These are phyloP conservation scores for Drosophila nigrodunni DNA, from an alignment of 1,140 invertebrate species.

Conservation along the genomic window DNA sequence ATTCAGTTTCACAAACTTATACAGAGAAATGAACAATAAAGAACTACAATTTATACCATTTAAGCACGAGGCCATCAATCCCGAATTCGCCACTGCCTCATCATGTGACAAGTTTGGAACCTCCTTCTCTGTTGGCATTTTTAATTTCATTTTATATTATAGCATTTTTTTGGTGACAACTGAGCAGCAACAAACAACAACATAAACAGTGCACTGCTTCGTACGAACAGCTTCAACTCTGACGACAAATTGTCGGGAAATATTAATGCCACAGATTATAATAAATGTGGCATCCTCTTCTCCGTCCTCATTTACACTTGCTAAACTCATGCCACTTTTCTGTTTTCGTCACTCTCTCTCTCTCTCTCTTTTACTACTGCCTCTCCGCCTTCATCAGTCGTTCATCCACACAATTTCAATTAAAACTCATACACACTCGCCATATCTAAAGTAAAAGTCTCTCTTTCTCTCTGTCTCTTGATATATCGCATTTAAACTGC, in stretches of 20 bases:
- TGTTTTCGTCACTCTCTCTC: constrained; percentile 2
- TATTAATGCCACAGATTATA: constrained; percentile 83
- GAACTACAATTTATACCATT: constrained; percentile 4
- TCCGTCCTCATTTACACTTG: constrained; percentile 47
- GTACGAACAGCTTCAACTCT: constrained; percentile 40
- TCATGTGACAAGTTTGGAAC: constrained; percentile 29
- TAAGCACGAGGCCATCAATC: constrained; percentile 15
- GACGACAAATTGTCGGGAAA: constrained; percentile 82
- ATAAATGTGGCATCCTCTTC: constrained; percentile 72
- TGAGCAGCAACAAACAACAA: constrained; percentile 22
- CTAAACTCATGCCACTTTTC: constrained; percentile 35
- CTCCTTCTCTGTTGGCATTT: constrained; percentile 60
- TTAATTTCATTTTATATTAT: constrained; percentile 74
- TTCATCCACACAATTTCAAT: constrained; percentile 69
- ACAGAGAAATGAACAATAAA: constrained; percentile 39
- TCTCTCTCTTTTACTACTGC: background rate
- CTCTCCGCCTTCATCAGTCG: constrained; percentile 17
- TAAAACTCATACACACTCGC: constrained; percentile 51
- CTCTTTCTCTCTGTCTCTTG: constrained; percentile 35
- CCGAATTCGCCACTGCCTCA: constrained; percentile 13
- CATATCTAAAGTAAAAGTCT: constrained; percentile 7
- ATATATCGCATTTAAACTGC: constrained; percentile 73
- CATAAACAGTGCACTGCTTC: constrained; percentile 2
- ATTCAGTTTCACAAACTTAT: too few species aligned
- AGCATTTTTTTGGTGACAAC: constrained; percentile 41